These are phyloP conservation scores for Perithous albicinctus DNA, from an alignment of 2,888 invertebrate genomes.

Conservation along the genomic window DNA sequence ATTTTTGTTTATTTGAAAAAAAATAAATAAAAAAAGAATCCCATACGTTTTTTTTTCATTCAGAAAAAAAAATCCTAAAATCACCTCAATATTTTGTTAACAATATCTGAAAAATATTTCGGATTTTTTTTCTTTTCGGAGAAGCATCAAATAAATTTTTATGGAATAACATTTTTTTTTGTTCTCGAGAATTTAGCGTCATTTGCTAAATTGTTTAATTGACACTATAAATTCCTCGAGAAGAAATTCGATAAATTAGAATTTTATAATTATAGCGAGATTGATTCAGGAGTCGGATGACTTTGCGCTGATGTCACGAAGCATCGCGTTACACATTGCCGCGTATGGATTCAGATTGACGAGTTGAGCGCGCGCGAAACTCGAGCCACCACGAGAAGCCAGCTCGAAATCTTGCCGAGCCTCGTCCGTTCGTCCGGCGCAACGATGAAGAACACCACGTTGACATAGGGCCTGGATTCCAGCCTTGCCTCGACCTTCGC, in stretches of 20 bases:
- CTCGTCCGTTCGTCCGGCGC: constrained; percentile 88
- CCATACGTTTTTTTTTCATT: too few relatives aligned
- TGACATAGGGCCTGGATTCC: constrained; percentile 94
- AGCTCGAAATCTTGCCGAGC: constrained; percentile 91
- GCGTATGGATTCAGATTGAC: constrained; percentile 97
- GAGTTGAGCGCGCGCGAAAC: constrained; percentile 94
- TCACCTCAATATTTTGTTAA: too few relatives aligned
- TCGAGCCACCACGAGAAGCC: constrained; percentile 93
- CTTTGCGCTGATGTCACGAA: constrained; percentile 90
- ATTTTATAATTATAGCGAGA: not conserved
- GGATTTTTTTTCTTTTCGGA: too few relatives aligned
- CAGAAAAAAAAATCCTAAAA: too few relatives aligned
- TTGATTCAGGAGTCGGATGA: constrained; percentile 75
- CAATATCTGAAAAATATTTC: too few relatives aligned
- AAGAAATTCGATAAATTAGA: not conserved
- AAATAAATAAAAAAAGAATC: too few relatives aligned
- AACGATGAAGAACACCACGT: constrained; percentile 91
- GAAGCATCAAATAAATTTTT: not conserved
- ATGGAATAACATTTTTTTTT: too few relatives aligned
- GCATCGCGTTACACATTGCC: constrained; percentile 97
- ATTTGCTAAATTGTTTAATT: not conserved
- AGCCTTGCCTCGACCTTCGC: constrained; percentile 87
- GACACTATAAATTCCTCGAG: too few relatives aligned
- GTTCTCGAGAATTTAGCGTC: too few relatives aligned
- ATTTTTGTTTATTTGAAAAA: too few relatives aligned